Percentiles rank a stretch among this genome's conserved stretches.
These are phyloP conservation scores for Ylistrum balloti DNA, from an alignment of 1,140 invertebrate species.

Conservation along the genomic window DNA sequence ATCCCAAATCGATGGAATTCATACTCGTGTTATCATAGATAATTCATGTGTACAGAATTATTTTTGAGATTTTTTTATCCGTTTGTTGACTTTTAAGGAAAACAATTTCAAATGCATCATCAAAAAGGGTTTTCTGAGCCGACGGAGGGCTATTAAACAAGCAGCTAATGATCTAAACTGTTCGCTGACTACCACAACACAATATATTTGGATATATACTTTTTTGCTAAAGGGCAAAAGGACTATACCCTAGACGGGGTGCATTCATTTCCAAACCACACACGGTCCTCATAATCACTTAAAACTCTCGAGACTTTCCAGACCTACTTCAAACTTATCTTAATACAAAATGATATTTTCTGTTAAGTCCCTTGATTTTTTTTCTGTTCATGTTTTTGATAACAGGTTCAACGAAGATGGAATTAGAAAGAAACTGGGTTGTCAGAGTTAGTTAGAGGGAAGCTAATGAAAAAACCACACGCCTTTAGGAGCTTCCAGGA, in stretches of 20 bases:
- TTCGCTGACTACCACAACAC: background rate
- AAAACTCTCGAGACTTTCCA: slow-evolving; percentile 19
- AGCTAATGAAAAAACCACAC: slow-evolving; percentile 38
- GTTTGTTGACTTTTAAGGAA: too few relatives aligned
- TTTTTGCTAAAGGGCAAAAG: background rate
- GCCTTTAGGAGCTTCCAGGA: background rate
- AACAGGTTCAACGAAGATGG: slow-evolving; percentile 37
- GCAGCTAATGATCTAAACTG: background rate
- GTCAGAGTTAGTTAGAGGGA: slow-evolving; percentile 32
- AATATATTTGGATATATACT: background rate
- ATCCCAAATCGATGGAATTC: too few relatives aligned
- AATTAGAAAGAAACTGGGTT: slow-evolving; percentile 19
- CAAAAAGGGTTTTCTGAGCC: too few relatives aligned
- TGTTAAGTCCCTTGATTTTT: slow-evolving; percentile 20
- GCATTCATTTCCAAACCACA: background rate
- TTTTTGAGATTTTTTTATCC: too few relatives aligned
- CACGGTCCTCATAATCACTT: slow-evolving; percentile 24
- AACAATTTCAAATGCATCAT: too few relatives aligned
- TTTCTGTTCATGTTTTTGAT: slow-evolving; percentile 29
- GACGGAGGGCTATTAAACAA: background rate
- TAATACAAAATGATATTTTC: slow-evolving; percentile 40
- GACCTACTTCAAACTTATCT: slow-evolving; percentile 34
- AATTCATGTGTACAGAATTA: too few relatives aligned
- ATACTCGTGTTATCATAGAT: too few relatives aligned
- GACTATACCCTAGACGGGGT: background rate